Percentiles rank a stretch among this genome's conserved stretches.
Conservation (phyloP, 1,140 invertebrate genomes). For the Drosophila serrata region DNA sequence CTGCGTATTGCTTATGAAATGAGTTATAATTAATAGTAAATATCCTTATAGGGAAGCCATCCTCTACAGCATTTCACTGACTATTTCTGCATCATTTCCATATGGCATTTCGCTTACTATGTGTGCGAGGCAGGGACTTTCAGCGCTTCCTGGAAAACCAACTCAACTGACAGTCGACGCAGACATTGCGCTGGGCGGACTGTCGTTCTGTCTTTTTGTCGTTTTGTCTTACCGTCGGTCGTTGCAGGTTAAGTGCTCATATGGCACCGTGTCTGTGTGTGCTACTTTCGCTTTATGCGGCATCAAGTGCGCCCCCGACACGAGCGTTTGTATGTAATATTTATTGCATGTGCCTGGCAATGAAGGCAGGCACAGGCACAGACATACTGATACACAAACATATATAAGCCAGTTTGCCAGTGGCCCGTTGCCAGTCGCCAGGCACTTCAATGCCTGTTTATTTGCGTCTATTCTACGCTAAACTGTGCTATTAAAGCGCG, state of each 20-base stretch:
- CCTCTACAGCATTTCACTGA: no score
- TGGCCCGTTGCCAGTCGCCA: constrained; percentile 44
- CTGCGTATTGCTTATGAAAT: no score
- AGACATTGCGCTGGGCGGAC: constrained; percentile 37
- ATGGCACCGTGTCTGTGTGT: constrained; percentile 51
- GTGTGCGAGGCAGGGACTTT: constrained; percentile 27
- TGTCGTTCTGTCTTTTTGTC: background rate
- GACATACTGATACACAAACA: constrained; percentile 12
- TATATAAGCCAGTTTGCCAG: constrained; percentile 26
- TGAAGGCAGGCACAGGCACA: constrained; percentile 50
- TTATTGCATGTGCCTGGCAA: constrained; percentile 78
- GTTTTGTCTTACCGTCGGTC: constrained; percentile 5
- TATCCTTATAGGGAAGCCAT: no score
- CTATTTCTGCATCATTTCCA: constrained; percentile 43
- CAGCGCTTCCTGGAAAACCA: constrained; percentile 59
- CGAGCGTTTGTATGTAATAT: constrained; percentile 60
- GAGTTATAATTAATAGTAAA: no score
- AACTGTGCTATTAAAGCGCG: constrained; percentile 83
- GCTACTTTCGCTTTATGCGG: constrained; percentile 74
- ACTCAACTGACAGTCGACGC: constrained; percentile 46
- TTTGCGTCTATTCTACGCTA: constrained; percentile 82
- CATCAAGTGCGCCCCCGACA: constrained; percentile 72
- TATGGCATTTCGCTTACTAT: background rate
- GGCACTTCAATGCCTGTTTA: constrained; percentile 77
- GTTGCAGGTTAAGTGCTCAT: constrained; percentile 61